Evolutionary conservation across 1,140 invertebrate species (phyloP), one percentile per base, ranked within the genome.

Genomic region (Drosophila pseudoobscura): DNA sequence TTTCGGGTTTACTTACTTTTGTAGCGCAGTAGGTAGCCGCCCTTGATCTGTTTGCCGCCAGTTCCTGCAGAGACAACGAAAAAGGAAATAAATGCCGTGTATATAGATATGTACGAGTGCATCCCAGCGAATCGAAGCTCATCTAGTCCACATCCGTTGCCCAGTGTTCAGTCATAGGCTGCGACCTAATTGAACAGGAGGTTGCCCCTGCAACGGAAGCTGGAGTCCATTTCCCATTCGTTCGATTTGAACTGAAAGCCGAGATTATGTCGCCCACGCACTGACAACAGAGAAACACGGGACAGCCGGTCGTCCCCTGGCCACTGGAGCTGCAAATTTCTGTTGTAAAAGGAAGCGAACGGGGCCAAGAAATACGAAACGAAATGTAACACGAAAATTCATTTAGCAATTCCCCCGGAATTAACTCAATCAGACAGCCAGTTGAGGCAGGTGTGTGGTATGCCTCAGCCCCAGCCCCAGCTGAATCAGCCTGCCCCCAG

Each of bases 1-100:
- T 49, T 51, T 50, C 5, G n/a, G 11, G 20, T 35, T 1, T 91
- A 94, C 94, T 94, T 90, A 94, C 94, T 92, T 93, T 94, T 94
- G 80, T 94, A 94, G 41, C 94, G 92, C 50, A 94, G 92, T 87
- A 94, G 93, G 79, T 94, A 94, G 35, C 94, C 94, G 61, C 94
- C 94, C 91, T 94, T 94, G 78, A 94, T 93, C 90, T 94, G 94
- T 90, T 94, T 94, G 35, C 93, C 94, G 61, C 92, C 92, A 73
- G 93, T 92, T 89, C 93, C 94, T 94, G 93, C 17, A 29, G 26
- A 41, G 17, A n/a, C 11, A 56, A 24, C 50, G n/a, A 44, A 8
- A 41, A 17, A 55, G 46, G 17, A 51, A 39, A 29, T 6, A 49
- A 44, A 44, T 13, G 3, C 11, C 20, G 17, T 46, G 17, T 29